Percentiles rank a stretch among this genome's conserved stretches.
Conservation (phyloP, 2,888 invertebrate genomes). For the Frankliniella intonsa region DNA sequence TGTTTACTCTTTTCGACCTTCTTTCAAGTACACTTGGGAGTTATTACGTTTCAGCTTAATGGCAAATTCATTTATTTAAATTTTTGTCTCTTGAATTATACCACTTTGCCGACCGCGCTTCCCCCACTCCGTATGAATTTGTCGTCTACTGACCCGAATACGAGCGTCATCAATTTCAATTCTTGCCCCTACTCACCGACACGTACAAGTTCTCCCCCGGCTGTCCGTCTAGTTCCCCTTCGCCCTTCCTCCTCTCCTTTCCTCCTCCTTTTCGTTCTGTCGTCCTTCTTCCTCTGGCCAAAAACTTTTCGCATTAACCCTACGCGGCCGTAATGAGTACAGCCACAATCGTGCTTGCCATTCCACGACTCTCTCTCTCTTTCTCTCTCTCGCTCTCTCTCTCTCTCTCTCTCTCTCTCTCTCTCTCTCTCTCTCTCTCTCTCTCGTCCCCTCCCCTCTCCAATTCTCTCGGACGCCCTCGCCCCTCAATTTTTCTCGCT, state of each 20-base stretch:
- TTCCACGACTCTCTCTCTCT: conserved; percentile 1
- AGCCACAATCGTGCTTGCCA: conserved; percentile 15
- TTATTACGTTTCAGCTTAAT: background rate
- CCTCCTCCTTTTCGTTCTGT: background rate
- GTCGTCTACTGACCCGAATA: conserved; percentile 4
- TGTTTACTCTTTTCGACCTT: background rate
- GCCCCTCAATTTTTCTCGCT: background rate
- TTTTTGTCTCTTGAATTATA: background rate
- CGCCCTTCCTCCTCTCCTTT: background rate
- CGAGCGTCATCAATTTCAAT: conserved; percentile 13
- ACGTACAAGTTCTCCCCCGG: conserved; percentile 8
- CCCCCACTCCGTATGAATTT: background rate
- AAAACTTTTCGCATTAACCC: conserved; percentile 24
- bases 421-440: background rate
- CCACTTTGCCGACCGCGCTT: background rate
- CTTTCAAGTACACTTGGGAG: background rate
- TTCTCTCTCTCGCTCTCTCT: background rate
- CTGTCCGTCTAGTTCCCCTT: background rate
- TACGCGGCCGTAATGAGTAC: conserved; percentile 12
- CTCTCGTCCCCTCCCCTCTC: too few relatives aligned
- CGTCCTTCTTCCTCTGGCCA: background rate
- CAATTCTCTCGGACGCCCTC: too few relatives aligned
- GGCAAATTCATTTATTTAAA: background rate
- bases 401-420: too few relatives aligned
- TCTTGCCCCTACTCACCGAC: background rate